Evolutionary conservation across 2,888 invertebrate genomes (phyloP).

Genomic region (Mimumesa dahlbomi): DNA sequence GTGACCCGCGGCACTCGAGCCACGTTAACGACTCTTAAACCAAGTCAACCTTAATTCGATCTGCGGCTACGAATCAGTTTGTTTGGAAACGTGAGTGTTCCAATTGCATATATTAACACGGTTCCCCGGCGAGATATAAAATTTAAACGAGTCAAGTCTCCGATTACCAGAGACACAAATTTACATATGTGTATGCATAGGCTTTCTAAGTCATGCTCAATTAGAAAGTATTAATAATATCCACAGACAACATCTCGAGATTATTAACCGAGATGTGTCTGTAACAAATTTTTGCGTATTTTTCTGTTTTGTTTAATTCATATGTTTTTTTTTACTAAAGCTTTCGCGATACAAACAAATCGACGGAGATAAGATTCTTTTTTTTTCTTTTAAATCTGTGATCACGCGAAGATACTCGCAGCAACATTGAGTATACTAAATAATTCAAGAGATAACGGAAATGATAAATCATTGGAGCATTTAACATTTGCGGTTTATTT

Average conservation of each 20-base stretch:
- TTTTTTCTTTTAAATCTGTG: no score
- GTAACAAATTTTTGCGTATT: neutral
- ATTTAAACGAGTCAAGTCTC: conserved; percentile 24
- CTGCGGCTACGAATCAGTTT: conserved; percentile 24
- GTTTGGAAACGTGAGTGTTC: conserved; percentile 48
- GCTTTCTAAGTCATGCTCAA: conserved; percentile 46
- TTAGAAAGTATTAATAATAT: conserved; percentile 42
- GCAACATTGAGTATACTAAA: no score
- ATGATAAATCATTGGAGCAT: conserved; percentile 31
- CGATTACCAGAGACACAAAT: conserved; percentile 14
- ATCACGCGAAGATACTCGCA: no score
- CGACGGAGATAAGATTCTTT: no score
- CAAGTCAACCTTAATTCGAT: conserved; percentile 37
- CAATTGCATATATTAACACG: conserved; percentile 53
- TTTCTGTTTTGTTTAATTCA: neutral
- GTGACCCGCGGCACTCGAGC: neutral
- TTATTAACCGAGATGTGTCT: neutral
- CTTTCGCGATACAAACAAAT: no score
- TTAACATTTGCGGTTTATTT: conserved; percentile 54
- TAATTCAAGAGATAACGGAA: conserved; percentile 2
- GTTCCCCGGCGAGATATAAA: conserved; percentile 4
- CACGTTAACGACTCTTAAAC: neutral
- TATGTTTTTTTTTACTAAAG: neutral
- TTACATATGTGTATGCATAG: neutral
- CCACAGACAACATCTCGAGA: neutral